Base-by-base conservation (phyloP, 2,888 invertebrate species). In the Cerastoderma edule region DNA sequence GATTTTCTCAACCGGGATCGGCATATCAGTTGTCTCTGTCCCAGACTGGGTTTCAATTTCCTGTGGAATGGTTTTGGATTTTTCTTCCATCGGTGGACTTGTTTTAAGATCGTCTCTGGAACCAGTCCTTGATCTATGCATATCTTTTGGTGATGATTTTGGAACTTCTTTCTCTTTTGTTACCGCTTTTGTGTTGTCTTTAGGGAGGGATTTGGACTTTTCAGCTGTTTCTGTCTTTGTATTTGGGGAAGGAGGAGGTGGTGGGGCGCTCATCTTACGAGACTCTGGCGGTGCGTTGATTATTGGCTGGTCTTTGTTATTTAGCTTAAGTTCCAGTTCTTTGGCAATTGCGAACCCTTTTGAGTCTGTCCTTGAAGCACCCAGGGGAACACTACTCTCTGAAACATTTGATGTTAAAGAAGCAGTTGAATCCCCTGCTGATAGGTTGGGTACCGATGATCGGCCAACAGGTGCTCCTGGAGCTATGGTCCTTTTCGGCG, bases 401-500 rank as follows among this genome's bases (percentile, higher is more conserved):
- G 75, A 73, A 10, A 39, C 28, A 54, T 54, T 73, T 10, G 72
- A 68, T 16, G 66, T 53, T n/a, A 79, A n/a, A 19, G 78, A 79
- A n/a, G 69, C 30, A 46, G 60, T 66, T 27, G 83, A 71, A 35
- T 82, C 80, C n/a, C n/a, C n/a, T n/a, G 60, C 8, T 16, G 64
- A 53, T 16, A 78, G 72, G 28, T 78, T 79, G 19, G 82, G 82
- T 53, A 83, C 70, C 3, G 83, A 80, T 0, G 77, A 57, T n/a
- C 86, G 54, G 13, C 33, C 60, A 22, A 57, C 67, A 8, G 84
- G 72, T 1, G 83, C 84, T 6, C 84, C 75, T 1, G 89, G 89
- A 2, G 89, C 88, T 1, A 84, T 79, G 28, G 75, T 75, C 35
- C 88, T 80, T 67, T 89, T 89, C 4, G 89, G 89, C 69, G 89